These are phyloP conservation scores for Drosophila funebris DNA, from an alignment of 1,140 invertebrate genomes.

Conservation along the genomic window DNA sequence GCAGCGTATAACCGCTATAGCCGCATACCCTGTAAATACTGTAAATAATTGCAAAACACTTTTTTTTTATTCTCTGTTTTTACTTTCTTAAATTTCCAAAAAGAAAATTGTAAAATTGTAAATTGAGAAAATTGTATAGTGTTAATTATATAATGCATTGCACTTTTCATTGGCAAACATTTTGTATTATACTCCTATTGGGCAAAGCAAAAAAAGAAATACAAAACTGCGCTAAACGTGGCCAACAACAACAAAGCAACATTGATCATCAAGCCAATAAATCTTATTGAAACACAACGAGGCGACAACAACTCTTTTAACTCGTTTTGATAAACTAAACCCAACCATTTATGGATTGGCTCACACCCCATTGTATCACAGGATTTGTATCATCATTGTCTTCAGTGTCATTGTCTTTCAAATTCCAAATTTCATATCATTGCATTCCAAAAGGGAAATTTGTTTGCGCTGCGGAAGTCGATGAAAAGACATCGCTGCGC, in stretches of 20 bases:
- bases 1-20: not conserved
- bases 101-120: conserved; percentile 1
- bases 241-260: not conserved
- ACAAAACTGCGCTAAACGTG: too few relatives aligned
- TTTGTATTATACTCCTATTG: not conserved
- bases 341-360: not conserved
- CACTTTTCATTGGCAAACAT: too few relatives aligned
- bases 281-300: conserved; percentile 8
- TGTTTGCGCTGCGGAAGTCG: not conserved
- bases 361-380: not conserved
- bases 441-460: too few relatives aligned
- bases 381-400: not conserved
- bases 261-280: conserved; percentile 5
- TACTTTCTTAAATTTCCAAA: conserved; percentile 9
- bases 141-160: conserved; percentile 27
- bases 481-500: not conserved
- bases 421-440: not conserved
- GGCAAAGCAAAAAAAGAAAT: too few relatives aligned
- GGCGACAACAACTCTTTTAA: not conserved
- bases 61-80: conserved; percentile 31
- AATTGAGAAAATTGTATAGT: not conserved
- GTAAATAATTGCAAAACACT: conserved; percentile 53
- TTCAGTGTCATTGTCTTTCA: not conserved
- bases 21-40: conserved; percentile 61
- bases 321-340: not conserved